Base-by-base conservation (phyloP, 2,888 invertebrate genomes). In the Andrena haemorrhoa region DNA sequence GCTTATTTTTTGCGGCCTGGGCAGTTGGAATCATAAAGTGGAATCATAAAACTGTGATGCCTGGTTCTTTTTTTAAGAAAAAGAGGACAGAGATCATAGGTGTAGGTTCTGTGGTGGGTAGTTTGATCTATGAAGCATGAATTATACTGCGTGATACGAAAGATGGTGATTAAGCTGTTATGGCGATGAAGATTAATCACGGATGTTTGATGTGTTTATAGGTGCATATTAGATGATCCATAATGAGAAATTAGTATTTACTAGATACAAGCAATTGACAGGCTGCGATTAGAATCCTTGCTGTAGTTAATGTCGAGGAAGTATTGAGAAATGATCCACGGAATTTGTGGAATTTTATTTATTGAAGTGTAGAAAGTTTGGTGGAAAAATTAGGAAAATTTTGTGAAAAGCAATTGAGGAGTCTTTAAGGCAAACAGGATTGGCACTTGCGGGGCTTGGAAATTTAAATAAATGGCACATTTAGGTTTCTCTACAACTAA, bases 221-320 rank as follows among this genome's bases (percentile, higher is more conserved):
- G 53, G 2, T 53, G 41, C n/a, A 41, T n/a, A 33, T 20, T 53
- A 29, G 29, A 47, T 47, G 20, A 29, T 53, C 35, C n/a, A 23
- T 61, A 51, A 63, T 49, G 71, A 23, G 33, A 75, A 75, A 35
- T 23, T 23, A 29, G 16, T 29, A 51, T 72, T 72, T 31, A 5
- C 2, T 41, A 41, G 12, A 31, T 31, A 35, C 10, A 35, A n/a
- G 29, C 26, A 29, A 70, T 70, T 70, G 35, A 51, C n/a, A 8
- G 23, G 5, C 31, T 26, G 33, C 26, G 5, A 60, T 58, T 47
- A n/a, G 51, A 31, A 51, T 33, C 0, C 5, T 16, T 7, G 6
- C 16, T 23, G 6, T 29, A 12, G n/a, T 2, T 8, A 69, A 35
- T 10, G 1, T 10, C n/a, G n/a, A 23, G 5, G 56, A 35, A 35